Evolutionary conservation across 2,888 invertebrate species (phyloP).

Genomic region (Orchestes rusci): DNA sequence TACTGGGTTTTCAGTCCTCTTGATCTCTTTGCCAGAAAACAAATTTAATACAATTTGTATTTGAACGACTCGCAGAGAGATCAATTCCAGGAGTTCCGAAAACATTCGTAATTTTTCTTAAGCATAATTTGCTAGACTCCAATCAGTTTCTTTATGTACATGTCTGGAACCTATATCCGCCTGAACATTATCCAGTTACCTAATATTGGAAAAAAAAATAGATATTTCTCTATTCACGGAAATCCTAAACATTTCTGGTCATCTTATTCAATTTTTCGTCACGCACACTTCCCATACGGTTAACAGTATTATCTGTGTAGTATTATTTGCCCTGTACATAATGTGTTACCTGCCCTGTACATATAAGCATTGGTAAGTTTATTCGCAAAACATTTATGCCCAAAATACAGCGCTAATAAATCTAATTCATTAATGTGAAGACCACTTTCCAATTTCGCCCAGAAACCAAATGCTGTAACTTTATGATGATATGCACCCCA

Average conservation of each 20-base stretch:
- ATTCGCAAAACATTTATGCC: slow-evolving; percentile 25
- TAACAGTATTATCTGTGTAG: no score
- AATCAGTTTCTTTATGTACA: slow-evolving; percentile 5
- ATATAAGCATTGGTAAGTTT: slow-evolving; percentile 11
- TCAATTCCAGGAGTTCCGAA: slow-evolving; percentile 8
- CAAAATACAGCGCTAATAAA: slow-evolving; percentile 23
- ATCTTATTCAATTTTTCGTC: slow-evolving; percentile 6
- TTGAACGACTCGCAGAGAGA: slow-evolving; percentile 10
- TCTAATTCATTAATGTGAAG: no score
- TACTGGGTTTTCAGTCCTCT: neutral
- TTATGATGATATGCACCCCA: slow-evolving; percentile 26
- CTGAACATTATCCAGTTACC: slow-evolving; percentile 8
- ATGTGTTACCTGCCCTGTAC: slow-evolving; percentile 15
- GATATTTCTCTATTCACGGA: no score
- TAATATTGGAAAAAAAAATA: slow-evolving; percentile 12
- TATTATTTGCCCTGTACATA: no score
- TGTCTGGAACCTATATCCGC: slow-evolving; percentile 13
- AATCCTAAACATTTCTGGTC: slow-evolving; percentile 13
- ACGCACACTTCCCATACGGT: slow-evolving; percentile 10
- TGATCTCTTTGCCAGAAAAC: slow-evolving; percentile 9
- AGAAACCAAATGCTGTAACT: slow-evolving; percentile 17
- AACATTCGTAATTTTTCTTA: slow-evolving; percentile 5
- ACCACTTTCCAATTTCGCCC: slow-evolving; percentile 19
- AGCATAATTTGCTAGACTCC: neutral
- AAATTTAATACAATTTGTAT: slow-evolving; percentile 3